Conservation (phyloP, 2,797 vertebrate species). For the Brachyrhaphis roseni region DNA sequence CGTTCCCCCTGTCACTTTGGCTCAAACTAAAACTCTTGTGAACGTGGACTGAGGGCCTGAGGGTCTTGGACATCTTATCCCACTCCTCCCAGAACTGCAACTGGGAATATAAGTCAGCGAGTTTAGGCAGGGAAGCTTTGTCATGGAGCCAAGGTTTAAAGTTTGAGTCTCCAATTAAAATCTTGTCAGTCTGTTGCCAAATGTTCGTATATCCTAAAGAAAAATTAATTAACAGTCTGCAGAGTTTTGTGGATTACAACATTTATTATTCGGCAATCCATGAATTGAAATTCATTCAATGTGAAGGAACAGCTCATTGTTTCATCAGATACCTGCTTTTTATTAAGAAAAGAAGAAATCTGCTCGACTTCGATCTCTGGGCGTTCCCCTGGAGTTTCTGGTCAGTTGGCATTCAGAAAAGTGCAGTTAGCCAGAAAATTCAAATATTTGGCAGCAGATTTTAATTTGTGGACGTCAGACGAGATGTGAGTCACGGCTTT, state of each 20-base stretch:
- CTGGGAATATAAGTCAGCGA: constrained; percentile 53
- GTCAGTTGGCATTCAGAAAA: constrained; percentile 39
- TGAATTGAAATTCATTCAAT: constrained; percentile 24
- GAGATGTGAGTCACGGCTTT: constrained; percentile 38
- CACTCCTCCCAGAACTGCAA: constrained; percentile 52
- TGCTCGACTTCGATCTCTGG: constrained; percentile 39
- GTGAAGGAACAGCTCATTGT: constrained; percentile 17
- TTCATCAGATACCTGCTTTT: constrained; percentile 27
- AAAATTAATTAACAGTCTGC: constrained; percentile 13
- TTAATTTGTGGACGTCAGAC: constrained; percentile 26
- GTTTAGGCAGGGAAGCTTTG: constrained; percentile 53
- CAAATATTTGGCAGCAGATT: constrained; percentile 47
- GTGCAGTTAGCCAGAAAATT: constrained; percentile 43
- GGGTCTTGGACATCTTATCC: constrained; percentile 44
- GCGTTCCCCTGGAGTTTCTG: constrained; percentile 45
- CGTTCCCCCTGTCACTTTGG: constrained; percentile 52
- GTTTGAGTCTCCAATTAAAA: constrained; percentile 28
- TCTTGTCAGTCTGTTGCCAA: neutral
- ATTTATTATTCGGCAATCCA: constrained; percentile 47
- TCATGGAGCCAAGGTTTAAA: constrained; percentile 47
- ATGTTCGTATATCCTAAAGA: constrained; percentile 19
- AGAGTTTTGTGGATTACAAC: constrained; percentile 4
- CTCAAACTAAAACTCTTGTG: constrained; percentile 47
- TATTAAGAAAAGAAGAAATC: constrained; percentile 32
- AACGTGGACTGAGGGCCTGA: constrained; percentile 32